Percentiles rank a stretch among this genome's conserved stretches.
Evolutionary conservation across 2,113 vertebrate species (phyloP).

Genomic region (Fulmarus glacialis): DNA sequence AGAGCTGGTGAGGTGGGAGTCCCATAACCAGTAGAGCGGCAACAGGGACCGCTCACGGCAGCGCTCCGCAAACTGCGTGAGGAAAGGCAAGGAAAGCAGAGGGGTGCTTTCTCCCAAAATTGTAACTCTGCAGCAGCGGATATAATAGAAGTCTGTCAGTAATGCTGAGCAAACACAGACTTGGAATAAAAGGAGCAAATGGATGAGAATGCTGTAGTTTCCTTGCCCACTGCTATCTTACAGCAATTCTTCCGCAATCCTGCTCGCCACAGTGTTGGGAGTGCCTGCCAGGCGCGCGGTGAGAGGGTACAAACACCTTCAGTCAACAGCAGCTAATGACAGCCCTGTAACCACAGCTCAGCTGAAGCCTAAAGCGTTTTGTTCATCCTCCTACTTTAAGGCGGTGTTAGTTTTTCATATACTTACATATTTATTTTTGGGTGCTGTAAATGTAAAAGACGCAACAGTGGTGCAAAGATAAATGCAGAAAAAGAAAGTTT

Average conservation of each 20-base stretch:
- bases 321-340: neutral
- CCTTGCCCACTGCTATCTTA: neutral
- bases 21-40: rapidly evolving
- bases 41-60: neutral
- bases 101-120: neutral
- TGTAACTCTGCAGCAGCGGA: neutral
- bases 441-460: neutral
- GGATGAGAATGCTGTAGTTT: neutral
- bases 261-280: neutral
- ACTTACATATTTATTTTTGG: neutral
- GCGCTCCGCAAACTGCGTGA: rapidly evolving
- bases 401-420: neutral
- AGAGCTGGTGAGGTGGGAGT: neutral
- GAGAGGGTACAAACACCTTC: neutral
- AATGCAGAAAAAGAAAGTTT: neutral
- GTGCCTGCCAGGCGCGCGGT: neutral
- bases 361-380: neutral
- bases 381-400: neutral
- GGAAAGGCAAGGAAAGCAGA: neutral
- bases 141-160: neutral
- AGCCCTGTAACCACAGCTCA: neutral
- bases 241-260: neutral
- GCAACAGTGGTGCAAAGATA: neutral
- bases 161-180: neutral
- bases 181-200: neutral